These are phyloP conservation scores for Megathymus violae DNA, from an alignment of 1,140 invertebrate species.

Conservation along the genomic window DNA sequence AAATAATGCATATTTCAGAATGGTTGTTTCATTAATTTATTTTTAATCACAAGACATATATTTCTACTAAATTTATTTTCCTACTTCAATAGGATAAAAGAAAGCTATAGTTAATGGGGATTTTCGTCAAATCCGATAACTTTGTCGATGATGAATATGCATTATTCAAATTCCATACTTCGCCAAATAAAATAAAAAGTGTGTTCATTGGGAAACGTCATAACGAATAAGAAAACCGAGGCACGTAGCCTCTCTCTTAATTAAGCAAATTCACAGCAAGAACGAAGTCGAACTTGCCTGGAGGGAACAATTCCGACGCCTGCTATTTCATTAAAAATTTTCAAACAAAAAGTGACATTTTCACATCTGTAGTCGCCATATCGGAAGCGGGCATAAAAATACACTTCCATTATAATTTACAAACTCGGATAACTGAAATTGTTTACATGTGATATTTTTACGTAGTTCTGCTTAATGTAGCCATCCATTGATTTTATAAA, in stretches of 20 bases:
- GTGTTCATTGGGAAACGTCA: slow-evolving; percentile 32
- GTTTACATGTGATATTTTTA: background rate
- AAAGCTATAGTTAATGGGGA: background rate
- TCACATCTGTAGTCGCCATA: slow-evolving; percentile 10
- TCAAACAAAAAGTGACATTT: slow-evolving; percentile 20
- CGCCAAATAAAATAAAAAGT: slow-evolving; percentile 16
- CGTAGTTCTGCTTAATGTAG: background rate
- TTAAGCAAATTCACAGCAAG: slow-evolving; percentile 34
- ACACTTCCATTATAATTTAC: slow-evolving; percentile 19
- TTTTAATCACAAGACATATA: too few relatives aligned
- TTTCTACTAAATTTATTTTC: too few relatives aligned
- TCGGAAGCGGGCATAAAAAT: slow-evolving; percentile 22
- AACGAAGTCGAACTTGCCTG: slow-evolving; percentile 31
- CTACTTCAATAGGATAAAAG: background rate
- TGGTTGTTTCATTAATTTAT: too few relatives aligned
- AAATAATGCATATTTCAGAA: too few relatives aligned
- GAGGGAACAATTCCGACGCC: slow-evolving; percentile 25
- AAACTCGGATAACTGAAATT: slow-evolving; percentile 27
- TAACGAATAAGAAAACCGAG: slow-evolving; percentile 33
- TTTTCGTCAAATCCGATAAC: slow-evolving; percentile 1
- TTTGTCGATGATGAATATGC: slow-evolving; percentile 15
- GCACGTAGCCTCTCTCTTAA: slow-evolving; percentile 29
- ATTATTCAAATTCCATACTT: slow-evolving; percentile 9
- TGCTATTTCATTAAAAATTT: slow-evolving; percentile 33
- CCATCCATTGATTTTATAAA: too few relatives aligned